Conservation (phyloP, 2,113 vertebrate genomes). For the Brachyhypopomus occidentalis region DNA sequence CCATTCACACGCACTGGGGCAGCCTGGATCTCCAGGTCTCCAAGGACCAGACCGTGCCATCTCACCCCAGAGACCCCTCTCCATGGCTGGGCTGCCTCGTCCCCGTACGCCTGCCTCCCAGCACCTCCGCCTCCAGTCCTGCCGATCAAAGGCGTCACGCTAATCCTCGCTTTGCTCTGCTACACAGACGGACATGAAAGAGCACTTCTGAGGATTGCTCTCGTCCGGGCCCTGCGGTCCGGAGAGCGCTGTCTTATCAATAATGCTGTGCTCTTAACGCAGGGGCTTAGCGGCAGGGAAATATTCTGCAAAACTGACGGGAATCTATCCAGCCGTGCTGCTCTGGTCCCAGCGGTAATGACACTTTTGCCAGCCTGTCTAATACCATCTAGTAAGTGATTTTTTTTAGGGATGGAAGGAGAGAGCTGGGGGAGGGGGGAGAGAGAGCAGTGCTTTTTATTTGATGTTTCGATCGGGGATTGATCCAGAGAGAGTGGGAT, state of each 20-base stretch:
- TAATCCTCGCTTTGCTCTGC: conserved; percentile 83
- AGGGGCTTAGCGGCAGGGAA: conserved; percentile 80
- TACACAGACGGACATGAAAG: conserved; percentile 83
- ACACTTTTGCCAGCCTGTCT: conserved; percentile 81
- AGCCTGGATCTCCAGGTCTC: conserved; percentile 30
- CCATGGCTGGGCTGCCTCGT: conserved; percentile 8
- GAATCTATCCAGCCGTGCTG: conserved; percentile 72
- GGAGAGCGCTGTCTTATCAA: conserved; percentile 78
- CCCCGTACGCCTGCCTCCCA: conserved; percentile 24
- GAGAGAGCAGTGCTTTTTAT: conserved; percentile 87
- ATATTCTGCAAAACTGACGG: conserved; percentile 85
- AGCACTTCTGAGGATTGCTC: conserved; percentile 79
- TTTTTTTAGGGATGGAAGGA: conserved; percentile 68
- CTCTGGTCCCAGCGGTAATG: conserved; percentile 79
- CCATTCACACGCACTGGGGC: conserved; percentile 48
- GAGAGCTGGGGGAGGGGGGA: conserved; percentile 48
- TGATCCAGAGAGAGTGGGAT: conserved; percentile 99
- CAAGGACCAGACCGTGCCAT: conserved; percentile 60
- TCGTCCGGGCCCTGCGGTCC: conserved; percentile 70
- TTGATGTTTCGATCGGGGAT: conserved; percentile 99
- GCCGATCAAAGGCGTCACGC: conserved; percentile 73
- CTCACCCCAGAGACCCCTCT: conserved; percentile 60
- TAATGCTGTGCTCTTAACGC: conserved; percentile 82
- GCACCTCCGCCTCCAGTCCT: conserved; percentile 53
- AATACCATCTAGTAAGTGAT: conserved; percentile 89